Conservation (phyloP, 2,888 invertebrate species). For the Tineola bisselliella region DNA sequence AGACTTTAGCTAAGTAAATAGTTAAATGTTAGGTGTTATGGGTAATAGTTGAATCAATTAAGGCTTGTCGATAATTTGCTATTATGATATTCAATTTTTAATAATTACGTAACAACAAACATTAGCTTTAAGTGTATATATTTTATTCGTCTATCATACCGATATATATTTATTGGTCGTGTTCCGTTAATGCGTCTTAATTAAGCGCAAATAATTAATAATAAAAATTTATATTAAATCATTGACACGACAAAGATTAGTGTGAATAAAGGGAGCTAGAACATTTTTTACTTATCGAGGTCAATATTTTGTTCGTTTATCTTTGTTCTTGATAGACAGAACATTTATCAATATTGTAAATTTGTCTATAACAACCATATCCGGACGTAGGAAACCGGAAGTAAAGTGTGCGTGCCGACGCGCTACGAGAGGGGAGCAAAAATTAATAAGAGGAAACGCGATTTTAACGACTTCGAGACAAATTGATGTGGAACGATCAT, state of each 20-base stretch:
- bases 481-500: conserved; percentile 56
- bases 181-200: no score
- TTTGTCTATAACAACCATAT: conserved; percentile 39
- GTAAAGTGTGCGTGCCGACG: conserved; percentile 31
- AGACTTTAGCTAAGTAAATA: not conserved
- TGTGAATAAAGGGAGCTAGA: not conserved
- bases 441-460: conserved; percentile 58
- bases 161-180: no score
- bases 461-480: conserved; percentile 55
- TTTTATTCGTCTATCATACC: no score
- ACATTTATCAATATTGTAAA: conserved; percentile 41
- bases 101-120: no score
- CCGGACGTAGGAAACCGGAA: conserved; percentile 33
- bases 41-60: no score
- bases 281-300: conserved; percentile 2
- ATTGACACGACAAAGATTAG: not conserved
- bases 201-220: no score
- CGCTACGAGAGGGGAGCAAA: conserved; percentile 35
- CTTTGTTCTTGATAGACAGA: conserved; percentile 16
- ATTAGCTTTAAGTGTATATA: no score
- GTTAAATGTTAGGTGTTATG: not conserved
- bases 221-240: not conserved
- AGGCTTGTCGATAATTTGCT: no score
- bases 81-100: no score
- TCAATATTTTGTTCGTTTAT: not conserved